phyloP scores from a whole-genome alignment of 2,113 vertebrate genomes.

The Rana temporaria region DNA sequence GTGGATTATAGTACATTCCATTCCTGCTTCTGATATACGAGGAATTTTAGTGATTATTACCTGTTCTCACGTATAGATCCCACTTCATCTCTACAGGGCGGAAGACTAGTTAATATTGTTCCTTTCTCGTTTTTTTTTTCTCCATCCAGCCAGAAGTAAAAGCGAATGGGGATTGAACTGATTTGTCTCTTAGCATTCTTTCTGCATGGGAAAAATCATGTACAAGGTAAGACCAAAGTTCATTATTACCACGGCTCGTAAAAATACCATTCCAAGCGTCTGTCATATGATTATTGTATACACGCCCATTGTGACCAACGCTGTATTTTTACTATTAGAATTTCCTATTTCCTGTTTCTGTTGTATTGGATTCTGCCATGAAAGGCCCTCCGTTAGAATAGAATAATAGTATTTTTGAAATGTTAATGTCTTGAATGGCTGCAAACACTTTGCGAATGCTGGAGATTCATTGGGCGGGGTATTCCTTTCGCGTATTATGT shows the following conservation, averaged over 20 bases:
- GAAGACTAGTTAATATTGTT: background rate
- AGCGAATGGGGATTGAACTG: slow-evolving; percentile 94
- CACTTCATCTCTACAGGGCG: background rate
- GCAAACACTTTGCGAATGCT: too few relatives aligned
- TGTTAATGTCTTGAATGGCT: too few relatives aligned
- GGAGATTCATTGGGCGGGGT: too few relatives aligned
- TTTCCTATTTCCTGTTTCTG: too few relatives aligned
- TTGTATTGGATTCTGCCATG: too few relatives aligned
- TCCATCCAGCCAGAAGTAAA: slow-evolving; percentile 78
- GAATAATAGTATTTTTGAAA: too few relatives aligned
- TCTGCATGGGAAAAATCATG: slow-evolving; percentile 82
- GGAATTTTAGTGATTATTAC: slow-evolving; percentile 1
- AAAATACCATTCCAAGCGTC: too few relatives aligned
- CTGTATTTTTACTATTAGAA: too few relatives aligned
- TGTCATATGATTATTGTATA: too few relatives aligned
- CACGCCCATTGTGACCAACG: too few relatives aligned
- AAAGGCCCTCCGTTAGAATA: too few relatives aligned
- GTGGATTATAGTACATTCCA: background rate
- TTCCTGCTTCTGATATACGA: background rate
- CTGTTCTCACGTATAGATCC: background rate
- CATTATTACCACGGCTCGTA: background rate
- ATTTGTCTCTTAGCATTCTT: slow-evolving; percentile 86
- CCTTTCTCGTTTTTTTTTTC: background rate
- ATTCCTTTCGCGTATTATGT: too few relatives aligned
- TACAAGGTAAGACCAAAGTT: slow-evolving; percentile 83